Conservation (phyloP, 2,888 invertebrate species). For the Parnassius glacialis region DNA sequence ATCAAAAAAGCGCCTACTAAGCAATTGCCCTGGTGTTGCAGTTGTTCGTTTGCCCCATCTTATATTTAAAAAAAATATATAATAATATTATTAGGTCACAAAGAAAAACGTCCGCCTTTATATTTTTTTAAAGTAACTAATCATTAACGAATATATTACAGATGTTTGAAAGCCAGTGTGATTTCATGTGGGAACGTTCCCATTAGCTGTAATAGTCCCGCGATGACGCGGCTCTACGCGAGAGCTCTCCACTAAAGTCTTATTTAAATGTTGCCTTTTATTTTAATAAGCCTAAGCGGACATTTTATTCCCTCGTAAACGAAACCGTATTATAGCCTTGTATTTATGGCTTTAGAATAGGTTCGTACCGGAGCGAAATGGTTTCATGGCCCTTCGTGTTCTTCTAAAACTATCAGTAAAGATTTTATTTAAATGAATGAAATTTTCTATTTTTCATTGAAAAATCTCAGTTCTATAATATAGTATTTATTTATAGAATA, state of each 20-base stretch:
- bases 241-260: constrained; percentile 32
- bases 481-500: too few relatives aligned
- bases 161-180: not conserved
- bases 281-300: constrained; percentile 38
- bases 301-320: constrained; percentile 44
- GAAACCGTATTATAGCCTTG: constrained; percentile 38
- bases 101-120: too few relatives aligned
- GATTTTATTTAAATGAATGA: too few relatives aligned
- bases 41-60: too few relatives aligned
- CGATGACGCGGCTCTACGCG: constrained; percentile 20
- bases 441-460: too few relatives aligned
- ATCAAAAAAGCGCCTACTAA: too few relatives aligned
- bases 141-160: not conserved
- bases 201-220: constrained; percentile 17
- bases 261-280: constrained; percentile 40
- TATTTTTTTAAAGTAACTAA: too few relatives aligned
- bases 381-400: not conserved
- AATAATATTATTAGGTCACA: too few relatives aligned
- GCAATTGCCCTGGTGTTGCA: too few relatives aligned
- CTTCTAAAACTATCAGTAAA: too few relatives aligned
- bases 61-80: too few relatives aligned
- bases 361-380: constrained; percentile 20
- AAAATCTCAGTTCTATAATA: too few relatives aligned
- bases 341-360: constrained; percentile 34
- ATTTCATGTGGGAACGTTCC: constrained; percentile 16